Evolutionary conservation across 2,797 vertebrate genomes (phyloP), one percentile per base, ranked within the genome.

Genomic region (Eutrigla gurnardus): DNA sequence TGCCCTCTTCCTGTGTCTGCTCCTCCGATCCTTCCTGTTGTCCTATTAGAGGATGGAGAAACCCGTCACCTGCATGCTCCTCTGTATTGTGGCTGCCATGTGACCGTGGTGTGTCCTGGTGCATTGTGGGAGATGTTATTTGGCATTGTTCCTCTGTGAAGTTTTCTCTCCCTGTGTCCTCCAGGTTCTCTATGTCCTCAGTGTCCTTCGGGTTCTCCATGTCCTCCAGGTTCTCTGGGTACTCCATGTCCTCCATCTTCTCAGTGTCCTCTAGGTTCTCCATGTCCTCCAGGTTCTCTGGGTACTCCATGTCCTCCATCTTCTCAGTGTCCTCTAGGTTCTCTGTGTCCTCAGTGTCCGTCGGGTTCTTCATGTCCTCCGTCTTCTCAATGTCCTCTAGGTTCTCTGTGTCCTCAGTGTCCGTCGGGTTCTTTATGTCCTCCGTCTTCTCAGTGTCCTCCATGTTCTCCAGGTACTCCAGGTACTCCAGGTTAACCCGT

Each of bases 81-180:
- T 70, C 62, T 6, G 50, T 53, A 59, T 3, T 64, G n/a, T 43
- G 18, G n/a, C 42, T 15, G 37, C 75, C 63, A 43, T 64, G 66
- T 74, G 86, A 76, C 4, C 9, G 11, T 39, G 25, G 18, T 2
- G 40, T 12, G 2, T 46, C 55, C 42, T 9, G 62, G n/a, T 70
- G 81, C 11, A 88, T 76, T 65, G 76, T 82, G 63, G 85, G 74
- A 81, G 86, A 77, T 45, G 76, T 55, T 66, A 75, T 87, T 65
- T 72, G 73, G 37, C 35, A 46, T 37, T 77, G 75, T 0, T 70
- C 75, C 6, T 70, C 25, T 25, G 25, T 25, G 25, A 25, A 25
- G 25, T 25, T 25, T 25, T 25, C 62, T 0, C 46, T 62, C 67
- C 74, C 60, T 18, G 70, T 60, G 0, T 65, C 64, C 15, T 59